Percentiles rank a stretch among this genome's conserved stretches.
These are phyloP conservation scores for Alces alces DNA, from an alignment of 2,113 vertebrate species.

Conservation along the genomic window DNA sequence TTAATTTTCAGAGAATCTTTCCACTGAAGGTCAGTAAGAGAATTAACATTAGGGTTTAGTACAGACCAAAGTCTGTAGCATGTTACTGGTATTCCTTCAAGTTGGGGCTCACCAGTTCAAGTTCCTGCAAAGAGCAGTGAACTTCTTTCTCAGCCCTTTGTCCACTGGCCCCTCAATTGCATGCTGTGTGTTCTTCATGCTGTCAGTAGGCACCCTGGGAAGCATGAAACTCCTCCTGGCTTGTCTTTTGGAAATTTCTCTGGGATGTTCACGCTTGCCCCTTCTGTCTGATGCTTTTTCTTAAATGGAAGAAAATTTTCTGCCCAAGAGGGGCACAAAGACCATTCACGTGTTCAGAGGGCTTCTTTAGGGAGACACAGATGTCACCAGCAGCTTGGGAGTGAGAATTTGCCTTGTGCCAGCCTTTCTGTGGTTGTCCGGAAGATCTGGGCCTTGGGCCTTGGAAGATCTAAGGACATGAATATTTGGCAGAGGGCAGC, in stretches of 20 bases:
- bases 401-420: neutral
- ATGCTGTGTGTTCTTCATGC: too few relatives aligned
- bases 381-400: rapidly evolving
- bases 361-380: neutral
- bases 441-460: too few relatives aligned
- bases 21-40: neutral
- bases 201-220: neutral
- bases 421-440: rapidly evolving
- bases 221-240: neutral
- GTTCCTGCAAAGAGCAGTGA: neutral
- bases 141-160: neutral
- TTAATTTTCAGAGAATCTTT: neutral
- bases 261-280: neutral
- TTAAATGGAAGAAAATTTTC: neutral
- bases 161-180: rapidly evolving
- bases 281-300: neutral
- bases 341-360: neutral
- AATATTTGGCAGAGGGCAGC: neutral
- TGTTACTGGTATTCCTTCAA: neutral
- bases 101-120: neutral
- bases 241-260: neutral
- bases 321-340: neutral
- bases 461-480: neutral
- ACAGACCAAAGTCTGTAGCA: neutral
- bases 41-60: neutral